A percentile compares a stretch with the other conserved stretches of the same genome.
phyloP scores from a whole-genome alignment of 2,888 invertebrate species.

The Morpho helenor region DNA sequence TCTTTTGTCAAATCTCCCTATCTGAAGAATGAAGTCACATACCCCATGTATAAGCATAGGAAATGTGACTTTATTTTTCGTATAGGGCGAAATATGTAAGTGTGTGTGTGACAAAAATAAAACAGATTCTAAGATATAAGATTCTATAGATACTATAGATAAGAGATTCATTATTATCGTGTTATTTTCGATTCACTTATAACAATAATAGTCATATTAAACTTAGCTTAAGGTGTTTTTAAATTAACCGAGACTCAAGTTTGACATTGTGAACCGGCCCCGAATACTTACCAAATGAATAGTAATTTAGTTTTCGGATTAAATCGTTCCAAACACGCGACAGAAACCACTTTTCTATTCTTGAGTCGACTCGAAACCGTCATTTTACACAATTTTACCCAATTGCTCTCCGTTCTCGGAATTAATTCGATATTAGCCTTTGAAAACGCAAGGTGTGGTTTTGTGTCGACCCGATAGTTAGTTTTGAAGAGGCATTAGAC shows the following conservation, averaged over 20 bases:
- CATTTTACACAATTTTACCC: conserved; percentile 79
- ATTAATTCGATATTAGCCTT: conserved; percentile 79
- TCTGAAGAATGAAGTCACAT: too few relatives aligned
- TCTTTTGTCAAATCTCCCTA: too few relatives aligned
- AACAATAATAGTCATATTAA: conserved; percentile 14
- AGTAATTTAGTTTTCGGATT: conserved; percentile 76
- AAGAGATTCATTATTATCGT: too few relatives aligned
- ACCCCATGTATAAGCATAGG: too few relatives aligned
- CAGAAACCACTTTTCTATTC: conserved; percentile 78
- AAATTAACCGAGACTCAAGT: conserved; percentile 60
- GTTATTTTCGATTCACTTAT: conserved; percentile 4
- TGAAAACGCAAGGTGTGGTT: conserved; percentile 78
- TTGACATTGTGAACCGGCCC: conserved; percentile 67
- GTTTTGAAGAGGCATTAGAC: conserved; percentile 64
- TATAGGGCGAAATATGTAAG: too few relatives aligned
- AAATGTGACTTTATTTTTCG: too few relatives aligned
- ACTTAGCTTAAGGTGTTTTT: conserved; percentile 40
- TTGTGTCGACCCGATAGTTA: conserved; percentile 65
- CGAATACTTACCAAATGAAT: conserved; percentile 74
- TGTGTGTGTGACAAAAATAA: too few relatives aligned
- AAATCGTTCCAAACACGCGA: conserved; percentile 78
- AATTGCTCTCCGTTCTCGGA: conserved; percentile 75
- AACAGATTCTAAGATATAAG: too few relatives aligned
- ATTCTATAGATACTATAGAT: too few relatives aligned
- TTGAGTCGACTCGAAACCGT: conserved; percentile 68